Base-by-base conservation (phyloP, 2,797 vertebrate species). In the Manis pentadactyla region DNA sequence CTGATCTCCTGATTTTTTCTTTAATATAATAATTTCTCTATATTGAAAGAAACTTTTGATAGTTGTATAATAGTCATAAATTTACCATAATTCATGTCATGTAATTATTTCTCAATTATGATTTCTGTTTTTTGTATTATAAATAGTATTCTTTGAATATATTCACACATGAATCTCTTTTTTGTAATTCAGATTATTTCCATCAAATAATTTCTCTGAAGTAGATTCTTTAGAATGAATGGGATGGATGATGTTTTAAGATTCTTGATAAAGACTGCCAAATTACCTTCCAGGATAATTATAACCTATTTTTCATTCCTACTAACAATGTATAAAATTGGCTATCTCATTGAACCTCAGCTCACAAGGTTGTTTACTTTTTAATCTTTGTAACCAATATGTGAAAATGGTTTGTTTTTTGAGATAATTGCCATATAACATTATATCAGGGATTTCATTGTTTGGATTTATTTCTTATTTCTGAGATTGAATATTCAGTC, bases 121-220 rank as follows among this genome's bases (percentile, higher is more conserved):
- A 1, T 94, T 97, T 27, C n/a, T 82, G 6, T 69, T 95, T 87
- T 90, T 64, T 89, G 49, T 59, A 68, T 87, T 95, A n/a, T 81
- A 85, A 75, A 7, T 42, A 75, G 57, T 79, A 88, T 27, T 82
- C 29, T 5, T 57, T 95, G 49, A 75, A 81, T 85, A 64, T 87
- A 57, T 86, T 85, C 66, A 63, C n/a, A 90, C 4, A 27, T 73
- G 84, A 92, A 25, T n/a, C n/a, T 46, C 46, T 90, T 86, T 68
- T 57, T 84, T 68, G 69, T 78, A 81, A 77, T 97, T 95, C 59
- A 75, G 63, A 90, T 64, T 91, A 89, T 86, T 78, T 84, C 29
- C 27, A 42, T 94, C n/a, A 92, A 71, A 81, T 95, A 92, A 93
- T 75, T 92, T 93, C 42, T 96, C 46, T 91, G 64, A 85, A 92